Evolutionary conservation across 2,888 invertebrate genomes (phyloP).

Genomic region (Antheraea yamamai): DNA sequence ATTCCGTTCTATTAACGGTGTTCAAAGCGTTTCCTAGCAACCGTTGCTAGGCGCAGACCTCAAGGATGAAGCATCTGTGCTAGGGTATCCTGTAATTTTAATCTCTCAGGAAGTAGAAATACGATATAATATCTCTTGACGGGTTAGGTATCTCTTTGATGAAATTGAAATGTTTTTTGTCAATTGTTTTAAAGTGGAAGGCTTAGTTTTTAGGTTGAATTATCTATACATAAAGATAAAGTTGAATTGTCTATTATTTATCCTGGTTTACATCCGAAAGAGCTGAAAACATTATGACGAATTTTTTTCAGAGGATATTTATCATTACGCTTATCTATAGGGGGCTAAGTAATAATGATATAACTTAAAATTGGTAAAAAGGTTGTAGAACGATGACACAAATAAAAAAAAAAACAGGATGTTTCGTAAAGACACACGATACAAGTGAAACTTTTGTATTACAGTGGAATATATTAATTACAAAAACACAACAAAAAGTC

Average conservation of each 20-base stretch:
- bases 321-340: no score
- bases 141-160: background rate
- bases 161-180: slow-evolving; percentile 9
- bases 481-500: no score
- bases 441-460: no score
- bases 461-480: no score
- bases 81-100: background rate
- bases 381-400: no score
- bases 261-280: no score
- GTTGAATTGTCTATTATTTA: background rate
- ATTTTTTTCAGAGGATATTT: no score
- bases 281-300: no score
- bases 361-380: no score
- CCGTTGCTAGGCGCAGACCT: slow-evolving; percentile 28
- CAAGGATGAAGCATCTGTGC: slow-evolving; percentile 15
- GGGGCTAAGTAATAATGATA: no score
- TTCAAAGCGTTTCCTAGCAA: slow-evolving; percentile 28
- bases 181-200: slow-evolving; percentile 5
- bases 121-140: background rate
- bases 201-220: background rate
- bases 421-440: no score
- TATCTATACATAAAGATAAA: background rate
- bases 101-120: background rate
- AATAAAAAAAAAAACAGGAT: no score
- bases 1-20: slow-evolving; percentile 4